Conservation (phyloP, 1,140 invertebrate genomes). For the Metopolophium dirhodum region DNA sequence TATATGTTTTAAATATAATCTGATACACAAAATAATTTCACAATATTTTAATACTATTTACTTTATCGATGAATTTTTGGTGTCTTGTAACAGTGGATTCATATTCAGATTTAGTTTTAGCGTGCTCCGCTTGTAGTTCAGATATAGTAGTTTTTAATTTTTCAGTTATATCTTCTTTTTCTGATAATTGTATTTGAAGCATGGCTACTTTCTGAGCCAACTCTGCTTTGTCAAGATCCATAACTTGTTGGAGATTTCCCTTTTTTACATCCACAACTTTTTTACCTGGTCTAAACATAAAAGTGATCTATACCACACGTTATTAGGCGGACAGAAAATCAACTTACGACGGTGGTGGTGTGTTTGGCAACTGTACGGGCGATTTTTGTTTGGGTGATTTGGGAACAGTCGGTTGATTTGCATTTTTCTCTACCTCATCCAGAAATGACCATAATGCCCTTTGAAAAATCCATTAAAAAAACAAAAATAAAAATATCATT, state of each 20-base stretch:
- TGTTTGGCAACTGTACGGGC: not conserved
- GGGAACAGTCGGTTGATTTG: not conserved
- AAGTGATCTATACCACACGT: not conserved
- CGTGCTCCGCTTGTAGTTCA: conserved; percentile 63
- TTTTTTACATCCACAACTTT: conserved; percentile 19
- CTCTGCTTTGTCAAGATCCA: conserved; percentile 59
- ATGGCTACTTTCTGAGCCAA: conserved; percentile 61
- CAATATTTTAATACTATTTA: conserved; percentile 61
- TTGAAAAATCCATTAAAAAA: conserved; percentile 13
- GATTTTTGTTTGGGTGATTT: conserved; percentile 30
- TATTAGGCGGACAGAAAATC: not conserved
- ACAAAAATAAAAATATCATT: not conserved
- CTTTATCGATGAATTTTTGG: conserved; percentile 73
- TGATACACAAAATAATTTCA: not conserved
- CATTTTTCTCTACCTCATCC: conserved; percentile 45
- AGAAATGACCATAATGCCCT: conserved; percentile 54
- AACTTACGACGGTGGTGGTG: conserved; percentile 34
- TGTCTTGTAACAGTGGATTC: conserved; percentile 70
- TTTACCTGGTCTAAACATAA: conserved; percentile 9
- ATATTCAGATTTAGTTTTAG: conserved; percentile 71
- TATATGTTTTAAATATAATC: not conserved
- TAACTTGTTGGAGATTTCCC: conserved; percentile 31
- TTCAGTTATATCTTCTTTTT: conserved; percentile 63
- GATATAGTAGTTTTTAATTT: conserved; percentile 61
- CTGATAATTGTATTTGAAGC: conserved; percentile 64